Conservation (phyloP, 2,113 vertebrate genomes). For the Nettapus auritus region DNA sequence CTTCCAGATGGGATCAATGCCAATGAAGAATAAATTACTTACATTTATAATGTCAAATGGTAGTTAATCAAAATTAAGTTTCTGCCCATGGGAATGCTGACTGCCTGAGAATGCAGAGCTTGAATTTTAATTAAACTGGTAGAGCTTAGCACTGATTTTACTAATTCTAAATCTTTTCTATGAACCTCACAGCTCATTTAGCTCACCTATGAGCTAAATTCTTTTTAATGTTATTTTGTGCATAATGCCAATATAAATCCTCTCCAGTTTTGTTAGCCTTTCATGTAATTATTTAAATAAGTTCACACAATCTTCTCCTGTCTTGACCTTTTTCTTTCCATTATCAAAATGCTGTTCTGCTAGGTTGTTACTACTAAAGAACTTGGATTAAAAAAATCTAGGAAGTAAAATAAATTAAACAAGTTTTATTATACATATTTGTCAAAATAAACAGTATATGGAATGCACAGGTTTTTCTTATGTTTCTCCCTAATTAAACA, state of each 20-base stretch:
- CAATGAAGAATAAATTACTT: not conserved
- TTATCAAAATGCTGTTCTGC: not conserved
- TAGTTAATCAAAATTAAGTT: not conserved
- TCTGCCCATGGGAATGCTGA: not conserved
- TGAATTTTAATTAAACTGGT: not conserved
- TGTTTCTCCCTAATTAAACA: not conserved
- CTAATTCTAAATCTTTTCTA: not conserved
- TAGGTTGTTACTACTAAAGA: not conserved
- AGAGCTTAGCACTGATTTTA: not conserved
- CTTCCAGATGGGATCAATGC: not conserved
- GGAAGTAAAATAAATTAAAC: not conserved
- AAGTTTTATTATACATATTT: not conserved
- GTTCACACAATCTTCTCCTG: not conserved
- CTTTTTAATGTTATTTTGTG: not conserved
- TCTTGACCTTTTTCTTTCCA: not conserved
- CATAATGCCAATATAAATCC: not conserved
- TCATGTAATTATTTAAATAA: not conserved
- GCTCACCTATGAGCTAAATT: not conserved
- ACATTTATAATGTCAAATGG: not conserved
- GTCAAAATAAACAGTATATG: not conserved
- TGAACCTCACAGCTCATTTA: not conserved
- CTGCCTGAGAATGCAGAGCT: not conserved
- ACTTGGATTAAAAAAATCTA: not conserved
- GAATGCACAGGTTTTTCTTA: not conserved
- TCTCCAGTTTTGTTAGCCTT: not conserved